phyloP scores from a whole-genome alignment of 2,113 vertebrate genomes.

The Haplochromis burtoni region DNA sequence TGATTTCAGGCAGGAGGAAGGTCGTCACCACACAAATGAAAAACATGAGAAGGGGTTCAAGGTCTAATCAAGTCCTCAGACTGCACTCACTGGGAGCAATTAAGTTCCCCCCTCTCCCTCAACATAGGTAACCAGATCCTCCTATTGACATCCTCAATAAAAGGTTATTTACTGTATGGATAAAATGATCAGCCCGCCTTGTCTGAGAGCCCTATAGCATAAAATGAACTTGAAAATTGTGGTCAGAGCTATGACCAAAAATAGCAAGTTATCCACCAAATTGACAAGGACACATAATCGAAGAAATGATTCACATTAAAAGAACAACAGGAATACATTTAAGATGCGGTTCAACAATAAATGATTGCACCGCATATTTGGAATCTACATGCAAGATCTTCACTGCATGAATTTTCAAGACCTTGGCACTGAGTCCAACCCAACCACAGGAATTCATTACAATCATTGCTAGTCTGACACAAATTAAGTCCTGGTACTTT shows the following conservation, averaged over 20 bases:
- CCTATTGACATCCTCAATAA: conserved; percentile 71
- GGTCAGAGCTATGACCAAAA: conserved; percentile 21
- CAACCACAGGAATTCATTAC: conserved; percentile 72
- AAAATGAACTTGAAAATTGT: conserved; percentile 41
- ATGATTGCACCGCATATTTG: background rate
- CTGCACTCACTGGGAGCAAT: conserved; percentile 73
- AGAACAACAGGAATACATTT: conserved; percentile 4
- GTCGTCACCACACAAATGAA: conserved; percentile 74
- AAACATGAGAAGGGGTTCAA: conserved; percentile 74
- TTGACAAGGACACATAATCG: conserved; percentile 41
- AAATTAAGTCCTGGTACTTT: conserved; percentile 70
- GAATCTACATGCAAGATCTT: conserved; percentile 36
- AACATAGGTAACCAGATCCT: conserved; percentile 73
- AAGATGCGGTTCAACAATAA: conserved; percentile 5
- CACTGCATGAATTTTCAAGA: conserved; percentile 46
- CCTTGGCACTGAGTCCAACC: conserved; percentile 51
- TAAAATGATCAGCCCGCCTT: conserved; percentile 56
- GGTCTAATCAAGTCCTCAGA: conserved; percentile 75
- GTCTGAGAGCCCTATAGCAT: conserved; percentile 25
- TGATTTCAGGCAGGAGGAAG: conserved; percentile 69
- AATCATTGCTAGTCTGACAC: conserved; percentile 66
- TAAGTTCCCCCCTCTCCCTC: conserved; percentile 63
- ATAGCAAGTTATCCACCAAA: conserved; percentile 17
- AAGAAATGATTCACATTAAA: conserved; percentile 22
- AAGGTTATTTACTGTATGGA: conserved; percentile 69